Conservation (phyloP, 2,797 vertebrate genomes). For the Trachurus trachurus region DNA sequence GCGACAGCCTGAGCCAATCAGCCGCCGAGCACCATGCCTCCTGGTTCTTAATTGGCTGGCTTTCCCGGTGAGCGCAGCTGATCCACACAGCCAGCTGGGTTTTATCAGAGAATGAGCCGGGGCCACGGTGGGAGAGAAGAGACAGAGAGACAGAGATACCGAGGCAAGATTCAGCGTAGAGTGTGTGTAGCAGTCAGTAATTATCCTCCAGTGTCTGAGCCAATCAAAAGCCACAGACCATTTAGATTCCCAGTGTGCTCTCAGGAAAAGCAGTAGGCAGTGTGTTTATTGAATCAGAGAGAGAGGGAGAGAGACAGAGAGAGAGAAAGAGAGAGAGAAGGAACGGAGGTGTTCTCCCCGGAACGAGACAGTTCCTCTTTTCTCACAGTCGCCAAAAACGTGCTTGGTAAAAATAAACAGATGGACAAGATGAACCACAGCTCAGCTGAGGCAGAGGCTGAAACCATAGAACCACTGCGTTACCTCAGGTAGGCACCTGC, state of each 20-base stretch:
- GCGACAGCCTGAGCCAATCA: slow-evolving; percentile 81
- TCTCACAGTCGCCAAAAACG: slow-evolving; percentile 56
- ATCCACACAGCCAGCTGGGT: slow-evolving; percentile 76
- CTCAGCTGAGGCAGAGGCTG: slow-evolving; percentile 84
- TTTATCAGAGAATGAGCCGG: slow-evolving; percentile 75
- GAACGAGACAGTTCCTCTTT: slow-evolving; percentile 64
- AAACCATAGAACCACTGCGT: slow-evolving; percentile 85
- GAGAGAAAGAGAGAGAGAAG: slow-evolving; percentile 51
- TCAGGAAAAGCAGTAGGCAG: slow-evolving; percentile 58
- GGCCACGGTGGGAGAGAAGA: slow-evolving; percentile 64
- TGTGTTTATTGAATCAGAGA: slow-evolving; percentile 62
- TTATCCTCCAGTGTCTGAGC: slow-evolving; percentile 63
- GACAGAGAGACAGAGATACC: slow-evolving; percentile 46
- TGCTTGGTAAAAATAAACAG: slow-evolving; percentile 59
- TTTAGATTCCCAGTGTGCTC: slow-evolving; percentile 62
- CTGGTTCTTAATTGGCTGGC: slow-evolving; percentile 86
- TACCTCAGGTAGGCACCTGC: slow-evolving; percentile 85
- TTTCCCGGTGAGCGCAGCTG: slow-evolving; percentile 76
- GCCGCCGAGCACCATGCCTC: slow-evolving; percentile 68
- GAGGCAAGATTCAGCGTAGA: slow-evolving; percentile 50
- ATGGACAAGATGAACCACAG: slow-evolving; percentile 88
- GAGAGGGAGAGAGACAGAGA: slow-evolving; percentile 62
- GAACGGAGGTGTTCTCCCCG: slow-evolving; percentile 55
- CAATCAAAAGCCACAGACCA: slow-evolving; percentile 67
- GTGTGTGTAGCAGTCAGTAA: slow-evolving; percentile 55